Percentiles rank a stretch among this genome's conserved stretches.
Evolutionary conservation across 2,888 invertebrate species (phyloP).

Genomic region (Mythimna albipuncta): DNA sequence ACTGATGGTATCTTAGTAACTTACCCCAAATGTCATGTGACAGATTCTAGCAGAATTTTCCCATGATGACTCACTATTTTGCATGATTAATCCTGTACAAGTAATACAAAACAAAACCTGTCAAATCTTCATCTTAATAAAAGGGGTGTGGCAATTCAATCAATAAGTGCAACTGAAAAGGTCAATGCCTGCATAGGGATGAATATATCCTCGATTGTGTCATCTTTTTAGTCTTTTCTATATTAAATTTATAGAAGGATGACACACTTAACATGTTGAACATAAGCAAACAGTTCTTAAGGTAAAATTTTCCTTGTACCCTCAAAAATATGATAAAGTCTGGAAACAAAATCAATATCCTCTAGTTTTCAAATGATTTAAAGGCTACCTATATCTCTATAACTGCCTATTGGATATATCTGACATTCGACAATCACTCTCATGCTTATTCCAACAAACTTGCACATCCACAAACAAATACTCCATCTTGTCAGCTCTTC

Average conservation of each 20-base stretch:
- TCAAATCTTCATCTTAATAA: not conserved
- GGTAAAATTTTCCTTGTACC: not conserved
- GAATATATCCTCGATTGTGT: not conserved
- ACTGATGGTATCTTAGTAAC: not conserved
- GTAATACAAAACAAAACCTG: not conserved
- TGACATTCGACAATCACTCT: no score
- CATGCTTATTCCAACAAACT: no score
- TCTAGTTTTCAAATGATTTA: not conserved
- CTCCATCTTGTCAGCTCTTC: no score
- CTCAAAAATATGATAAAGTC: not conserved
- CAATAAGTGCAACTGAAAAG: slow-evolving; percentile 19
- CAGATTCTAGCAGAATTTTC: not conserved
- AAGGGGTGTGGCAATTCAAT: slow-evolving; percentile 43
- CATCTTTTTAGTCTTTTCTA: not conserved
- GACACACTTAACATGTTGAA: no score
- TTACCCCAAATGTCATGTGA: not conserved
- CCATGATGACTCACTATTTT: not conserved
- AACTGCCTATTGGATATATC: no score
- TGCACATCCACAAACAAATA: no score
- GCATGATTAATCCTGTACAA: not conserved
- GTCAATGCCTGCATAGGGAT: slow-evolving; percentile 9
- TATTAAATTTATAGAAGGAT: not conserved
- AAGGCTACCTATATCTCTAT: no score
- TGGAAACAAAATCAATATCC: not conserved
- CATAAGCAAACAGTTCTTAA: not conserved